These are phyloP conservation scores for Pharmacophagus antenor DNA, from an alignment of 2,888 invertebrate genomes.

Conservation along the genomic window DNA sequence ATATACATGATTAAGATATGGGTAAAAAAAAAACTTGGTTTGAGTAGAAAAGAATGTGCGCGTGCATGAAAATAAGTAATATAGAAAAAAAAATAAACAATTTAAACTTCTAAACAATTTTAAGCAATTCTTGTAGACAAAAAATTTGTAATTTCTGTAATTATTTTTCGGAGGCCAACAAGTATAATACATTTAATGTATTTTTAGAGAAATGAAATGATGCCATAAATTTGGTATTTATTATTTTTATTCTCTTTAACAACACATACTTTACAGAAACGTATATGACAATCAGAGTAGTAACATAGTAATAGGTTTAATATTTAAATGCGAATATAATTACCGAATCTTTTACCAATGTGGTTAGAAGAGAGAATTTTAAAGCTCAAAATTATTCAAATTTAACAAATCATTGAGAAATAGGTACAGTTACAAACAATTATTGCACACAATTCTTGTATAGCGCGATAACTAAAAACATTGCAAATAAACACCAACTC, in stretches of 20 bases:
- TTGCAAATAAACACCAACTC: conserved; percentile 70
- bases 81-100: no score
- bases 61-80: no score
- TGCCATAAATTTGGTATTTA: conserved; percentile 68
- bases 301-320: conserved; percentile 76
- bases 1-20: no score
- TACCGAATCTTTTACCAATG: conserved; percentile 57
- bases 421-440: conserved; percentile 50
- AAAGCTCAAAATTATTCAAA: conserved; percentile 39
- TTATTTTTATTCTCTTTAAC: conserved; percentile 81
- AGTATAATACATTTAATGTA: background rate
- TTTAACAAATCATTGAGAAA: conserved; percentile 44
- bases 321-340: conserved; percentile 74
- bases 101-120: no score
- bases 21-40: no score
- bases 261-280: conserved; percentile 83
- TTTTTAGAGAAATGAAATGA: conserved; percentile 36
- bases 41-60: no score
- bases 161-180: no score
- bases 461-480: conserved; percentile 59
- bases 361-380: conserved; percentile 47
- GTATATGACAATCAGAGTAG: conserved; percentile 79
- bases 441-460: conserved; percentile 53
- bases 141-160: no score
- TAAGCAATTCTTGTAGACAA: no score